phyloP scores from a whole-genome alignment of 2,888 invertebrate genomes.

The Tillus elongatus region DNA sequence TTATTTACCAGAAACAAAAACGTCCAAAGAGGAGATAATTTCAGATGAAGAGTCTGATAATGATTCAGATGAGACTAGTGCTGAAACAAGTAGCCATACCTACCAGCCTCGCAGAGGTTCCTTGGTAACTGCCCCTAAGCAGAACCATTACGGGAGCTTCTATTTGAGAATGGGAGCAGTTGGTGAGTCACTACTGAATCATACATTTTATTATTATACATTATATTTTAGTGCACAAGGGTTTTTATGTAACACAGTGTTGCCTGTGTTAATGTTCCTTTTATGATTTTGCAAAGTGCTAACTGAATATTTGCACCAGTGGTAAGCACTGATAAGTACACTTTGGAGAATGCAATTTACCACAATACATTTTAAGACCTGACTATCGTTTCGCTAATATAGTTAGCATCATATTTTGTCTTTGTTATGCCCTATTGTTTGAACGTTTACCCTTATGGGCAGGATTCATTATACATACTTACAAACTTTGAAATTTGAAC shows the following conservation, averaged over 20 bases:
- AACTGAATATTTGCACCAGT: neutral
- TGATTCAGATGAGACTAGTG: constrained; percentile 36
- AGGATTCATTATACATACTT: too few species aligned
- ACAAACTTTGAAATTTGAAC: too few species aligned
- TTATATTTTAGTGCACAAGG: too few species aligned
- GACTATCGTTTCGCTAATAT: too few species aligned
- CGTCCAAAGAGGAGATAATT: constrained; percentile 32
- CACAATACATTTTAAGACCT: too few species aligned
- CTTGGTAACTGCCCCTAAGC: constrained; percentile 43
- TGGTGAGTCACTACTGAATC: constrained; percentile 47
- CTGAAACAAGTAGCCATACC: constrained; percentile 25
- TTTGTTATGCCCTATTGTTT: too few species aligned
- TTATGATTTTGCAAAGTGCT: neutral
- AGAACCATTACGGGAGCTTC: constrained; percentile 83
- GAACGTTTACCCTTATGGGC: too few species aligned
- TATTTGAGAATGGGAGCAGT: constrained; percentile 89
- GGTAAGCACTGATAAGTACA: too few species aligned
- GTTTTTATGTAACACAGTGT: too few species aligned
- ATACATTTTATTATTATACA: too few species aligned
- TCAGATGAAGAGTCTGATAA: constrained; percentile 49
- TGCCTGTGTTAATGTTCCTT: neutral
- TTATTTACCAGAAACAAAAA: constrained; percentile 16
- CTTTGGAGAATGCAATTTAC: too few species aligned
- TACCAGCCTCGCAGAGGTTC: constrained; percentile 35
- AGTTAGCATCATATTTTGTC: too few species aligned